Evolutionary conservation across 2,797 vertebrate genomes (phyloP).

Genomic region (Smutsia gigantea): DNA sequence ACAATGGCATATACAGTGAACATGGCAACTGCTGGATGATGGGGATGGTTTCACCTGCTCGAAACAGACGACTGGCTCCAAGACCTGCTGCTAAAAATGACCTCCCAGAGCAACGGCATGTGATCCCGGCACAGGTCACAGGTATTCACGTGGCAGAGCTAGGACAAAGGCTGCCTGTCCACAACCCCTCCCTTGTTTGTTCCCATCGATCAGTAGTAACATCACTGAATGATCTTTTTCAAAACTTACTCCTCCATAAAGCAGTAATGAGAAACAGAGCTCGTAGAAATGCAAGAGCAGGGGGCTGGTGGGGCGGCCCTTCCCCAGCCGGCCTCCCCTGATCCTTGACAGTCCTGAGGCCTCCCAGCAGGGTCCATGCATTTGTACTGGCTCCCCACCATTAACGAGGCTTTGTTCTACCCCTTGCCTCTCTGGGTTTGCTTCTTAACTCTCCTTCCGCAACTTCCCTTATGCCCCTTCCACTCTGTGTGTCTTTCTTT

Average conservation of each 20-base stretch:
- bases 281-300: not conserved
- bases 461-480: accelerated
- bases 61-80: not conserved
- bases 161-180: not conserved
- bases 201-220: not conserved
- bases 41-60: not conserved
- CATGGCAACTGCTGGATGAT: not conserved
- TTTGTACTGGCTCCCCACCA: not conserved
- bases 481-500: not conserved
- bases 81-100: not conserved
- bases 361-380: not conserved
- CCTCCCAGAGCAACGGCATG: accelerated
- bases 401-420: not conserved
- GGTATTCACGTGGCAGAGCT: not conserved
- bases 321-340: not conserved
- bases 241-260: not conserved
- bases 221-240: not conserved
- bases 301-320: accelerated
- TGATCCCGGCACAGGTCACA: not conserved
- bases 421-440: not conserved
- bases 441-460: not conserved
- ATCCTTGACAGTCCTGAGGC: not conserved
- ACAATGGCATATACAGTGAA: not conserved
- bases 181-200: not conserved
- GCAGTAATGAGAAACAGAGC: not conserved